These are phyloP conservation scores for Octodon degus DNA, from an alignment of 2,113 vertebrate genomes.

Conservation along the genomic window DNA sequence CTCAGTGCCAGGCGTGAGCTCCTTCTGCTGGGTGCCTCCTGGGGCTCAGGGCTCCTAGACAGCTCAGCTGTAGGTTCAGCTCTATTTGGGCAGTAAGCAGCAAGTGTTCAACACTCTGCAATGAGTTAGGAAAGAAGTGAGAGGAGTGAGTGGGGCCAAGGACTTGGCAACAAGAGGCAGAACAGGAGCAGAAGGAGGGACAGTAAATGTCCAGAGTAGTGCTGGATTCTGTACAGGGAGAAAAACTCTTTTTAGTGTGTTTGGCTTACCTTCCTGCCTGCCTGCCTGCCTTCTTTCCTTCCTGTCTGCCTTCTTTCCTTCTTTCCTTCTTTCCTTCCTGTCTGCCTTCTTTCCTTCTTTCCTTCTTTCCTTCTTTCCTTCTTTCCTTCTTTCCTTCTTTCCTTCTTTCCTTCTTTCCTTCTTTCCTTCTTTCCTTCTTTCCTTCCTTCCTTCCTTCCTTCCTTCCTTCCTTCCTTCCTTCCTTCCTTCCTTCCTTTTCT, in stretches of 20 bases:
- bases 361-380: no score
- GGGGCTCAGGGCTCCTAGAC: not conserved
- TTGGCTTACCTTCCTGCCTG: not conserved
- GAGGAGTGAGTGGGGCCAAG: not conserved
- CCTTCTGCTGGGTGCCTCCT: no score
- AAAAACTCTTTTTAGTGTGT: not conserved
- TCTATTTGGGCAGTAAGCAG: no score
- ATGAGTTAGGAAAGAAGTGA: not conserved
- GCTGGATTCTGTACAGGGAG: not conserved
- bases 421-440: not conserved
- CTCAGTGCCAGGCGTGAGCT: fast-evolving
- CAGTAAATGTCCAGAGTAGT: not conserved
- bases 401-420: no score
- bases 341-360: no score
- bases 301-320: no score
- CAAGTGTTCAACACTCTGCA: not conserved
- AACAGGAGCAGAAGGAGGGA: not conserved
- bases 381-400: not conserved
- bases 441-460: no score
- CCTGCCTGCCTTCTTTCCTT: no score
- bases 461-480: no score
- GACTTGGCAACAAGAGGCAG: not conserved
- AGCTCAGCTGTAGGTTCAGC: no score
- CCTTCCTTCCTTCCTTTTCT: no score
- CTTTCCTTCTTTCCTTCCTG: not conserved